These are phyloP conservation scores for Ceriagrion tenellum DNA, from an alignment of 2,888 invertebrate species.

Conservation along the genomic window DNA sequence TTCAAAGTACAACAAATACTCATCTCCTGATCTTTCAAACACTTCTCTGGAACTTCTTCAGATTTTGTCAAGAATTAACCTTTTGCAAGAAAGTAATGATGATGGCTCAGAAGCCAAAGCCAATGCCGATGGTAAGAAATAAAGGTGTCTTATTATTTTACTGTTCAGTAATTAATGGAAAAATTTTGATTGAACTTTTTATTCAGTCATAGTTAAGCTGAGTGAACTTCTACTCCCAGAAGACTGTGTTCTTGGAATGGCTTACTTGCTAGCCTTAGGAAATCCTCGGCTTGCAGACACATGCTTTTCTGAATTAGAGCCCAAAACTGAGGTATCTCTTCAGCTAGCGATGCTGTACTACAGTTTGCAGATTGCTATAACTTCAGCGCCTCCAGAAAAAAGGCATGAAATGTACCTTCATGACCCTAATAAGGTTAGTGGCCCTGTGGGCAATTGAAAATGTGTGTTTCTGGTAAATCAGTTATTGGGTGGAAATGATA, in stretches of 20 bases:
- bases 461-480: background rate
- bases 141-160: conserved; percentile 5
- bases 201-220: conserved; percentile 79
- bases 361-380: conserved; percentile 74
- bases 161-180: conserved; percentile 68
- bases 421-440: conserved; percentile 71
- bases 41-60: conserved; percentile 76
- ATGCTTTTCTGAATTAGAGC: conserved; percentile 75
- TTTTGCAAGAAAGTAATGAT: conserved; percentile 76
- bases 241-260: conserved; percentile 80
- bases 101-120: conserved; percentile 73
- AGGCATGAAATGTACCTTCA: conserved; percentile 69
- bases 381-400: conserved; percentile 39
- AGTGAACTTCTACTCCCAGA: conserved; percentile 78
- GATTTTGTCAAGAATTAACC: conserved; percentile 76
- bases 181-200: conserved; percentile 68
- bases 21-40: conserved; percentile 75
- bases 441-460: too few species aligned
- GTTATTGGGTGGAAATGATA: background rate
- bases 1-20: conserved; percentile 76
- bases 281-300: conserved; percentile 75
- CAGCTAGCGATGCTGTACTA: conserved; percentile 77
- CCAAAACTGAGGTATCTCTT: conserved; percentile 76
- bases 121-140: conserved; percentile 73
- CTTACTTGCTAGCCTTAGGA: conserved; percentile 79